A percentile compares a stretch with the other conserved stretches of the same genome.
Conservation (phyloP, 2,888 invertebrate genomes). For the Incurvaria masculella region DNA sequence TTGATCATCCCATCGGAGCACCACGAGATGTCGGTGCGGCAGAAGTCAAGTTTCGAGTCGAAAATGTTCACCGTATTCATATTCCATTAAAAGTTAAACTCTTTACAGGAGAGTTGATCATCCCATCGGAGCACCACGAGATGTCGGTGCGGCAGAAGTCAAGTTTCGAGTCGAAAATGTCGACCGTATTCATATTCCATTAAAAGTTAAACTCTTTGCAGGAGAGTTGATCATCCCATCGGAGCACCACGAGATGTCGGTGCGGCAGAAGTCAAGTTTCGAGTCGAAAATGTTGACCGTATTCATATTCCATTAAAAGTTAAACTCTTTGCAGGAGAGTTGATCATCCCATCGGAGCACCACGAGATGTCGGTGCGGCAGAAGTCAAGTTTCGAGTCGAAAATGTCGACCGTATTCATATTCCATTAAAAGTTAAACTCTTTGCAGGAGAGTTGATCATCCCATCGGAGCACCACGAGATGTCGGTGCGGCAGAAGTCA, state of each 20-base stretch:
- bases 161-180: constrained; percentile 82
- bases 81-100: no score
- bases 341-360: constrained; percentile 81
- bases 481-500: constrained; percentile 68
- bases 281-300: constrained; percentile 82
- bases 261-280: constrained; percentile 70
- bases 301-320: no score
- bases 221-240: constrained; percentile 85
- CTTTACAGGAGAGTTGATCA: constrained; percentile 81
- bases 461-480: constrained; percentile 78
- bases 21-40: constrained; percentile 71
- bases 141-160: constrained; percentile 71
- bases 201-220: no score
- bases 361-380: constrained; percentile 72
- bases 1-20: constrained; percentile 83
- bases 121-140: constrained; percentile 79
- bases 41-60: constrained; percentile 78
- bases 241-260: constrained; percentile 75
- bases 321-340: constrained; percentile 75
- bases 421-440: no score
- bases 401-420: no score
- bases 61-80: no score
- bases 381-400: constrained; percentile 78
- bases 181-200: no score
- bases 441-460: constrained; percentile 82